Conservation (phyloP, 2,888 invertebrate species). For the Meiosimyza platycephala region DNA sequence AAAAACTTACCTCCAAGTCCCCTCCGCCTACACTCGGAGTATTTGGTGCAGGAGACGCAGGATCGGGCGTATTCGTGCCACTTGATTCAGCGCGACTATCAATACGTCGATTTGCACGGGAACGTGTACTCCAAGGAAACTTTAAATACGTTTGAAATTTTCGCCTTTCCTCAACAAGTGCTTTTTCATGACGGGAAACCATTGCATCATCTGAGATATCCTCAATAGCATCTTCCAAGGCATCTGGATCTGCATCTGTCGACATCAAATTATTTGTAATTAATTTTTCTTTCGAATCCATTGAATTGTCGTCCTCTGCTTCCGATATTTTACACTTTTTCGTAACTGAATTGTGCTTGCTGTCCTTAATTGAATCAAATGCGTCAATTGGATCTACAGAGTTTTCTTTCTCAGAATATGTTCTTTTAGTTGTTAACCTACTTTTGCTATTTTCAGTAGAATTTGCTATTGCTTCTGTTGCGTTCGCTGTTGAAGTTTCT, state of each 20-base stretch:
- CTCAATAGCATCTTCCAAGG: slow-evolving; percentile 69
- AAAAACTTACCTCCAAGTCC: slow-evolving; percentile 61
- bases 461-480: slow-evolving; percentile 23
- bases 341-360: slow-evolving; percentile 13
- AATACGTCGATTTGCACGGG: slow-evolving; percentile 74
- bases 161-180: slow-evolving; percentile 77
- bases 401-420: slow-evolving; percentile 31
- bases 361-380: slow-evolving; percentile 30
- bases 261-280: slow-evolving; percentile 4
- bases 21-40: slow-evolving; percentile 56
- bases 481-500: neutral
- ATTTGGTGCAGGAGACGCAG: slow-evolving; percentile 71
- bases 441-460: slow-evolving; percentile 25
- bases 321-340: neutral
- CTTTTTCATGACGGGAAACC: slow-evolving; percentile 77
- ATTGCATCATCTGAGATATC: slow-evolving; percentile 84
- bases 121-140: slow-evolving; percentile 67
- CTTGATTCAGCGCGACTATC: slow-evolving; percentile 78
- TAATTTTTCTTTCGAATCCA: neutral
- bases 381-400: slow-evolving; percentile 24
- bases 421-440: slow-evolving; percentile 35
- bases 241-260: slow-evolving; percentile 35
- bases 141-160: slow-evolving; percentile 69
- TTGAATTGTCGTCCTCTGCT: slow-evolving; percentile 26
- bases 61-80: slow-evolving; percentile 81